Conservation (phyloP, 2,888 invertebrate species). For the Morinoia aosen region DNA sequence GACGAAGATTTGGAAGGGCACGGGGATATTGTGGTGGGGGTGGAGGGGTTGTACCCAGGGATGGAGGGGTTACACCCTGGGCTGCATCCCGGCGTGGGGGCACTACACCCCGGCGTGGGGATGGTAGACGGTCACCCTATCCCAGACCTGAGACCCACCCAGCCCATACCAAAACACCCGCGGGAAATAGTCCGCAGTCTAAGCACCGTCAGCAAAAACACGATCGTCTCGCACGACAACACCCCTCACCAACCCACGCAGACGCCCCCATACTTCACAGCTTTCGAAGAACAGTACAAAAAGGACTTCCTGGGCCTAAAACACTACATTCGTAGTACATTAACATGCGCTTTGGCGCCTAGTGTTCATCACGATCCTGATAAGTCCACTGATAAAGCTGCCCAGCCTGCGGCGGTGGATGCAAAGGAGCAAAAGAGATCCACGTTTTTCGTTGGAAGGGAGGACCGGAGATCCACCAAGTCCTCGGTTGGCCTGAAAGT, state of each 20-base stretch:
- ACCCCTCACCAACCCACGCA: background rate
- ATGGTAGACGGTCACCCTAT: background rate
- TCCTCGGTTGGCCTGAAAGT: background rate
- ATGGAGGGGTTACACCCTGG: background rate
- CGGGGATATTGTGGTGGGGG: background rate
- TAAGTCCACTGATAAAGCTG: background rate
- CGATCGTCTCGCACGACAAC: background rate
- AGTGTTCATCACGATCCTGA: background rate
- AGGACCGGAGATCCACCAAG: background rate
- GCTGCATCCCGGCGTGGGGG: background rate
- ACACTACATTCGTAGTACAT: background rate
- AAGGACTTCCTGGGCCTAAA: conserved; percentile 7
- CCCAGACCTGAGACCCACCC: background rate
- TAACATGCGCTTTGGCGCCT: background rate
- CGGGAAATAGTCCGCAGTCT: background rate
- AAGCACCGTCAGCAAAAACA: conserved; percentile 9
- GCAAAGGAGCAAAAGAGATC: background rate
- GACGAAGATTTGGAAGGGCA: background rate
- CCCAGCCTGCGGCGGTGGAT: background rate
- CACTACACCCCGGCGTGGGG: background rate
- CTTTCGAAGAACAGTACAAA: conserved; percentile 27
- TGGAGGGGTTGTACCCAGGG: background rate
- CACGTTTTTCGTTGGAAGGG: background rate
- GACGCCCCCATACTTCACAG: background rate
- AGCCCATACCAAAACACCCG: background rate